Evolutionary conservation across 2,797 vertebrate species (phyloP).

Genomic region (Thamnophis elegans): DNA sequence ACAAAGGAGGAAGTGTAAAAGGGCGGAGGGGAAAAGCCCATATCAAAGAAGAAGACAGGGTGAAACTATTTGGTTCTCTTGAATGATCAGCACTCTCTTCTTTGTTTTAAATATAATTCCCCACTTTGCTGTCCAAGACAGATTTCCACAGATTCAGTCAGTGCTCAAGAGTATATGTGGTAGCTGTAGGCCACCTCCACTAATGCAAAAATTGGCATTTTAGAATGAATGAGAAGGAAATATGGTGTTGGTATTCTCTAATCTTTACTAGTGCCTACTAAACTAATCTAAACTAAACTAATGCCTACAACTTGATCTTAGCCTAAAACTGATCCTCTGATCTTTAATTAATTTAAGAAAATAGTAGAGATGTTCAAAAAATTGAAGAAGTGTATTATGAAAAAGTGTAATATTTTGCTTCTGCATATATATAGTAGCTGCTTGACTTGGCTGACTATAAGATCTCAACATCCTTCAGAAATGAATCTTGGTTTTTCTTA

Average conservation of each 20-base stretch:
- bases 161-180: background rate
- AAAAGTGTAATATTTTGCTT: background rate
- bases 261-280: background rate
- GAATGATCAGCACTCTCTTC: background rate
- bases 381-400: slow-evolving; percentile 13
- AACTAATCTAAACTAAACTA: background rate
- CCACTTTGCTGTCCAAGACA: background rate
- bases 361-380: background rate
- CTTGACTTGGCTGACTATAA: slow-evolving; percentile 39
- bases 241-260: background rate
- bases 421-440: background rate
- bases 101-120: background rate
- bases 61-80: background rate
- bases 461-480: slow-evolving; percentile 45
- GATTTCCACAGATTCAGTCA: background rate
- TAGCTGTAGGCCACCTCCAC: background rate
- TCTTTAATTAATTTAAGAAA: background rate
- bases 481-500: slow-evolving; percentile 35
- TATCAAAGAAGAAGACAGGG: background rate
- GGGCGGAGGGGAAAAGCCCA: background rate
- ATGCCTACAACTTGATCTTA: background rate
- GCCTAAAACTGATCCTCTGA: background rate
- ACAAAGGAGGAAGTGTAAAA: background rate
- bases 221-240: background rate
- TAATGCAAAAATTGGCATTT: background rate